Base-by-base conservation (phyloP, 2,888 invertebrate species). In the Macrophya annulata region DNA sequence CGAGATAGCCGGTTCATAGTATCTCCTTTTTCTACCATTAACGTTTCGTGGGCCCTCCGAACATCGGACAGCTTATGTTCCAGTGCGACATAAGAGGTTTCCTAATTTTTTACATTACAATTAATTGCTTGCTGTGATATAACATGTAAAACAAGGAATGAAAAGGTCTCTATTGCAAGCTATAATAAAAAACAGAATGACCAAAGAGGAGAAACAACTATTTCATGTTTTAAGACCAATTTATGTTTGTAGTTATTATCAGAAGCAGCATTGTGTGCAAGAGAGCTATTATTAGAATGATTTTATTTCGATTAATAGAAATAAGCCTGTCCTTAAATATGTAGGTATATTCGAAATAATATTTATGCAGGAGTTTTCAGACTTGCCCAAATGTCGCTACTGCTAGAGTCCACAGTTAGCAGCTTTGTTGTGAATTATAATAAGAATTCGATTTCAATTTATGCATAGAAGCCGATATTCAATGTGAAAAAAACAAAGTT, bases 1-100 rank as follows among this genome's bases (percentile, higher is more conserved):
- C 93, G 93, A 0, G 95, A 95, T n/a, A 96, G 89, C 72, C 95
- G 94, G 91, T 96, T 96, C 86, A 96, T 96, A 21, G 95, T 95
- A 0, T 94, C 94, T 0, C 95, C 95, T 87, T 96, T 96, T 68
- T 96, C 96, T 76, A 95, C 94, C 71, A 96, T 89, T 87, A 96
- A 93, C 4, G 94, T 93, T 89, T 96, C 96, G 83, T 96, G 95
- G 25, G 95, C 95, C 87, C 94, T 93, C 79, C 96, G 95, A 2
- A 95, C 92, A 48, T 96, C 95, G 1, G 88, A 87, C 45, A 92
- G 88, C 86, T 92, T 91, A 62, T 91, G 88, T 86, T 92, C 92
- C 86, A 92, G 89, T 8, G 88, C 85, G n/a, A 87, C 87, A 84
- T 89, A 92, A 15, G 91, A 89, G 4, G 89, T 86, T 88, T 92